phyloP scores from a whole-genome alignment of 2,113 vertebrate genomes.

The Kryptolebias marmoratus region DNA sequence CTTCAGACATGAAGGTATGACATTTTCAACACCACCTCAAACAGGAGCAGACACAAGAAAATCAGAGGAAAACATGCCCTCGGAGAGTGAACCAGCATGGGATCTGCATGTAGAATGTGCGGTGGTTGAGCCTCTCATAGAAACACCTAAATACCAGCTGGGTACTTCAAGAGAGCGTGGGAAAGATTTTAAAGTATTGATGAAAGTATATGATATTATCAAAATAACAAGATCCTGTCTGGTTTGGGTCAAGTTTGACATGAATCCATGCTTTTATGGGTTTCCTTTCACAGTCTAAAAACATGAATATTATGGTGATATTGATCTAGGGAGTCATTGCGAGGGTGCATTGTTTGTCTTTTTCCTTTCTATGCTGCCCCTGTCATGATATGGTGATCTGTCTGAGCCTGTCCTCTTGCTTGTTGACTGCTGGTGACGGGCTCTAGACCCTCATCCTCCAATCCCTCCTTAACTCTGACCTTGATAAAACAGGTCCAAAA shows the following conservation, averaged over 20 bases:
- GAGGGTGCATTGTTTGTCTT: too few species aligned
- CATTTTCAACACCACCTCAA: background rate
- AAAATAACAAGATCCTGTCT: conserved; percentile 2
- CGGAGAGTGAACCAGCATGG: background rate
- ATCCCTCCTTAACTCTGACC: too few species aligned
- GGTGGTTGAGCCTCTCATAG: background rate
- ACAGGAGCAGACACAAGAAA: background rate
- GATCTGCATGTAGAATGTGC: background rate
- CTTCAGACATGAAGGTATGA: background rate
- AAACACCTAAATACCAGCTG: conserved; percentile 14
- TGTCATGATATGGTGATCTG: too few species aligned
- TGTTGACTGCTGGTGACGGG: too few species aligned
- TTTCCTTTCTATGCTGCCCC: too few species aligned
- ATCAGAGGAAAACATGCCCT: background rate
- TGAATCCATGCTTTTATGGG: background rate
- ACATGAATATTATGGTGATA: background rate
- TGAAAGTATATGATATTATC: background rate
- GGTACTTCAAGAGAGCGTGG: background rate
- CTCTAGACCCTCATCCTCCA: too few species aligned
- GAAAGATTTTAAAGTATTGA: conserved; percentile 13
- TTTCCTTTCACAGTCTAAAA: background rate
- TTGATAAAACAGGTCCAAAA: background rate
- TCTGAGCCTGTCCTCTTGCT: too few species aligned
- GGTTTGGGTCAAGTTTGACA: conserved; percentile 7
- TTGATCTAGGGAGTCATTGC: too few species aligned